A percentile compares a stretch with the other conserved stretches of the same genome.
These are phyloP conservation scores for Brenthis daphne DNA, from an alignment of 2,888 invertebrate genomes.

Conservation along the genomic window DNA sequence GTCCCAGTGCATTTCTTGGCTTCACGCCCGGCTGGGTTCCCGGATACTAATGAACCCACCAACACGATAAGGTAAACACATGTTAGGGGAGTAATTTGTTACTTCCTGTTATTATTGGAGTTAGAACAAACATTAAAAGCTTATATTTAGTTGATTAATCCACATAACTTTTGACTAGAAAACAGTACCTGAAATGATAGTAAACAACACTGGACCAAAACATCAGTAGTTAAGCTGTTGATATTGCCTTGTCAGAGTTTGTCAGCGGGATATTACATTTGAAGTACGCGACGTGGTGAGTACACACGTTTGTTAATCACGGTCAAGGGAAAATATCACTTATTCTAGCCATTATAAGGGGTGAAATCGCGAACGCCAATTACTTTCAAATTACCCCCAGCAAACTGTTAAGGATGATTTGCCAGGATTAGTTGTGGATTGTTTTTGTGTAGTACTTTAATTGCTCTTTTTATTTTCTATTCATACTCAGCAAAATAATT, in stretches of 20 bases:
- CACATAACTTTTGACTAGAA: too few species aligned
- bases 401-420: constrained; percentile 23
- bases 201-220: constrained; percentile 16
- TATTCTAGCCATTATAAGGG: not conserved
- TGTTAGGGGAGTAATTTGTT: too few species aligned
- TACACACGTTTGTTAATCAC: constrained; percentile 17
- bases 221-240: constrained; percentile 26
- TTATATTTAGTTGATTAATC: too few species aligned
- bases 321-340: constrained; percentile 1
- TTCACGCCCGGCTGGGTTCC: too few species aligned
- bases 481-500: not conserved
- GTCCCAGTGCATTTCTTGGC: too few species aligned
- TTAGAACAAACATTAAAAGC: too few species aligned
- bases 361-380: not conserved
- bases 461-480: constrained; percentile 9
- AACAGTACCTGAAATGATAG: constrained; percentile 12
- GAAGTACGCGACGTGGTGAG: constrained; percentile 13
- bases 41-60: too few species aligned
- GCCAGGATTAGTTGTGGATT: constrained; percentile 20
- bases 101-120: too few species aligned
- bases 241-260: constrained; percentile 25
- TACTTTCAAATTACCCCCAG: constrained; percentile 11
- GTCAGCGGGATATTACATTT: constrained; percentile 27
- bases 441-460: constrained; percentile 19
- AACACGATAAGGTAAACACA: too few species aligned